phyloP scores from a whole-genome alignment of 2,797 vertebrate species.

The Falco biarmicus region DNA sequence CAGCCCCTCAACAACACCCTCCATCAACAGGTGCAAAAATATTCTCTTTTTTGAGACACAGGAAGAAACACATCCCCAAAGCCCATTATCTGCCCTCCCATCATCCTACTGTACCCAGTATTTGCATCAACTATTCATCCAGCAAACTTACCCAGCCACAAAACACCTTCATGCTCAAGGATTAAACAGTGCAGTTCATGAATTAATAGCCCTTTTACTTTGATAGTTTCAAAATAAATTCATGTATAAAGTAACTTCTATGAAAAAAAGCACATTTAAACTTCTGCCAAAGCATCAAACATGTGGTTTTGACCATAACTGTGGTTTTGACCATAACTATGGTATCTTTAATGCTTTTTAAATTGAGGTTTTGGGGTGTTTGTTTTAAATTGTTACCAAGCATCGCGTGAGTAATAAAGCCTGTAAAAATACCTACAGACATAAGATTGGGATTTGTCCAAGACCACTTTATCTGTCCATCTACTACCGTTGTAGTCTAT shows the following conservation, averaged over 20 bases:
- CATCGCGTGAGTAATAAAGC: not conserved
- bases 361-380: not conserved
- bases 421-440: not conserved
- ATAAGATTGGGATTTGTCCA: not conserved
- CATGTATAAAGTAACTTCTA: not conserved
- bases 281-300: not conserved
- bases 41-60: not conserved
- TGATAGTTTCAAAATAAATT: not conserved
- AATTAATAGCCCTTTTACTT: not conserved
- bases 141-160: not conserved
- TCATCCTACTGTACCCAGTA: not conserved
- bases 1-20: not conserved
- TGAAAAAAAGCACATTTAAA: not conserved
- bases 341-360: not conserved
- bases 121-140: not conserved
- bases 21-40: not conserved
- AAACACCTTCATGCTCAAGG: not conserved
- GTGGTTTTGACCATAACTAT: not conserved
- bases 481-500: not conserved
- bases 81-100: not conserved
- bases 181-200: not conserved
- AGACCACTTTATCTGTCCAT: not conserved
- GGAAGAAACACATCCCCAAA: not conserved
- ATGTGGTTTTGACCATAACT: not conserved
- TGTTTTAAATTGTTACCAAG: not conserved